Percentiles rank a stretch among this genome's conserved stretches.
phyloP scores from a whole-genome alignment of 30 jellyfish, hydroid and myxozoan species.

The Aurelia aurita complex sp. Pacific region DNA sequence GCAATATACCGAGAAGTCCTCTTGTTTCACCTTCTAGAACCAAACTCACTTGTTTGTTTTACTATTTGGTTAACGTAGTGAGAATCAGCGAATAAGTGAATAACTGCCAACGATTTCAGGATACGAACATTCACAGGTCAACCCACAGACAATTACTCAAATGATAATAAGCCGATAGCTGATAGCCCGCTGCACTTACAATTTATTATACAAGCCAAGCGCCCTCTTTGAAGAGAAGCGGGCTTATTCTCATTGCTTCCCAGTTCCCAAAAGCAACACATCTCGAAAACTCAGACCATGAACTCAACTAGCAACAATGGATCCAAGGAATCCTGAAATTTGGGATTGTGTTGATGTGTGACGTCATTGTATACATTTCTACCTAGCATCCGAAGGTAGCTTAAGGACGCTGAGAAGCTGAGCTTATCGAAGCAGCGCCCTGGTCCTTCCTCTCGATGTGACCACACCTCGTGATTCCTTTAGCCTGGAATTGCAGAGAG shows the following conservation, averaged over 20 bases:
- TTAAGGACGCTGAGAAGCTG: too few relatives aligned
- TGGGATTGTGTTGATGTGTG: too few relatives aligned
- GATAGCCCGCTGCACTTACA: conserved; percentile 58
- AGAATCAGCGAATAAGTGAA: conserved; percentile 36
- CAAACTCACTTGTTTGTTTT: conserved; percentile 42
- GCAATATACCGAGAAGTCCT: background rate
- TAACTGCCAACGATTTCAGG: conserved; percentile 57
- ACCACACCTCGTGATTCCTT: too few relatives aligned
- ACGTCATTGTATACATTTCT: too few relatives aligned
- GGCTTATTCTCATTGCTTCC: conserved; percentile 49
- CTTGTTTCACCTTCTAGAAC: background rate
- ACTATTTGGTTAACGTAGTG: conserved; percentile 57
- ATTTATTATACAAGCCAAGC: conserved; percentile 49
- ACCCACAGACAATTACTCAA: conserved; percentile 61
- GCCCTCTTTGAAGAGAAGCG: conserved; percentile 47
- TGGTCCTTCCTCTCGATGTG: too few relatives aligned
- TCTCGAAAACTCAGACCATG: conserved; percentile 46
- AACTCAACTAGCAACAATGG: background rate
- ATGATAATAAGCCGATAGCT: conserved; percentile 60
- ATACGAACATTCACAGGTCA: conserved; percentile 59
- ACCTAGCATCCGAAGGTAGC: too few relatives aligned
- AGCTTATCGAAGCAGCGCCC: too few relatives aligned
- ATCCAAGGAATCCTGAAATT: too few relatives aligned
- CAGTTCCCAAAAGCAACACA: conserved; percentile 51
- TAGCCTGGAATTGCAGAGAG: too few relatives aligned